Evolutionary conservation across 2,888 invertebrate species (phyloP), one percentile per base, ranked within the genome.

Genomic region (Tridacna crocea): DNA sequence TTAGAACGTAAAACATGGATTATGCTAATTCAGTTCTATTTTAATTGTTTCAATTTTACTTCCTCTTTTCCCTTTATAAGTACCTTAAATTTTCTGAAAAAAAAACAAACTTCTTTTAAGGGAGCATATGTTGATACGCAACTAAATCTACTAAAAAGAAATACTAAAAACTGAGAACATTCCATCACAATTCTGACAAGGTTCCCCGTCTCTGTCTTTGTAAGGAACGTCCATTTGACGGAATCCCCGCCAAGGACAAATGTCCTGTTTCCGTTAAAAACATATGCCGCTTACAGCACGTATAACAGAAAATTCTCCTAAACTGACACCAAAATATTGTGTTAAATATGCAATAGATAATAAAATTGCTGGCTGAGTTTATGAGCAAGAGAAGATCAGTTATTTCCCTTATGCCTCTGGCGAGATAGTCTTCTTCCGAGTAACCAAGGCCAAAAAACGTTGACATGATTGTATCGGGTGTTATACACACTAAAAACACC

Each of bases 391-490:
- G 82, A 24, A 92, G 86, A 80, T 94, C 94, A 0, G 94, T 93
- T 46, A 94, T 92, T 84, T 94, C 94, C 0, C 94, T 87, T 19
- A 94, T 91, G 22, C 93, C 94, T 51, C 90, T 88, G 3, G 92
- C 91, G 19, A 93, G 81, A 83, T 90, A 92, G 75, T 90, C 89
- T 63, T 92, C 91, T 77, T 94, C 94, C 48, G 89, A 90, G 87
- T 94, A 94, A 10, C 94, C 94, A 12, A 92, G 87, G 15, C 91
- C 92, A 75, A 94, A 91, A 63, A 93, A 90, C 17, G 92, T 92
- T 10, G 94, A 94, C 92, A 94, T 90, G 73, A 94, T 91, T 58
- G 94, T 93, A 82, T 94, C 94, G 0, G 94, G 94, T 22, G 92
- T 93, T 60, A 93, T 92, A 84, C 93, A 94, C 47, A 93, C 84